Base-by-base conservation (phyloP, 2,888 invertebrate species). In the Amblyjoppa proteus region DNA sequence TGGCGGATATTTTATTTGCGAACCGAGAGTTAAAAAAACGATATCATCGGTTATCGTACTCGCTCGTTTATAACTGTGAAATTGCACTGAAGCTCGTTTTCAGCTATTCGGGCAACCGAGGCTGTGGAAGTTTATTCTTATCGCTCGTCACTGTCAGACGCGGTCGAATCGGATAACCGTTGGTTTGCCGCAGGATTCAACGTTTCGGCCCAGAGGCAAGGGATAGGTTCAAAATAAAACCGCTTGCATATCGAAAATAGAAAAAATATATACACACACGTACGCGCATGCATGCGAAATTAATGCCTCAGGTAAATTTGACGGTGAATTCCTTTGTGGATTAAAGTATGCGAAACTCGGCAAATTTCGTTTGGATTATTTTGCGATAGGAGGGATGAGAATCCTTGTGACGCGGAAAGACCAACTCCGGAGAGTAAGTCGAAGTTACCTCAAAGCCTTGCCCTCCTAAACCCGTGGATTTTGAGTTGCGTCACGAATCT, bases 121-220 rank as follows among this genome's bases (percentile, higher is more conserved):
- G 31, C 82, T 79, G 51, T 16, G 25, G 51, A 79, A 82, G 76
- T 85, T 85, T 76, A 82, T 85, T 85, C 82, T 85, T 85, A 82
- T 85, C 85, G 85, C 76, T 82, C 66, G 56, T 82, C 64, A 66
- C 79, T 82, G 79, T 79, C 85, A 71, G 82, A 82, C 31, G 82
- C 51, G 41, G 41, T 53, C 20, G 68, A 76, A 85, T 73, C 79
- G 75, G 75, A 79, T 76, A 79, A 68, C 31, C 77, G 75, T n/a
- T 56, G 45, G 11, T 49, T 49, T 66, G 81, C 64, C 49, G 56
- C 71, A 51, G 79, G 76, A 81, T 85, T 81, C 64, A 81, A 81
- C 77, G 53, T 78, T 85, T 78, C 76, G 73, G 45, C 45, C 45
- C 45, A 3, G 45, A 49, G 45, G 45, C 45, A 49, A 16, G 58